phyloP scores from a whole-genome alignment of 53 echinoderm and acorn worm species.

The Paracentrotus lividus region DNA sequence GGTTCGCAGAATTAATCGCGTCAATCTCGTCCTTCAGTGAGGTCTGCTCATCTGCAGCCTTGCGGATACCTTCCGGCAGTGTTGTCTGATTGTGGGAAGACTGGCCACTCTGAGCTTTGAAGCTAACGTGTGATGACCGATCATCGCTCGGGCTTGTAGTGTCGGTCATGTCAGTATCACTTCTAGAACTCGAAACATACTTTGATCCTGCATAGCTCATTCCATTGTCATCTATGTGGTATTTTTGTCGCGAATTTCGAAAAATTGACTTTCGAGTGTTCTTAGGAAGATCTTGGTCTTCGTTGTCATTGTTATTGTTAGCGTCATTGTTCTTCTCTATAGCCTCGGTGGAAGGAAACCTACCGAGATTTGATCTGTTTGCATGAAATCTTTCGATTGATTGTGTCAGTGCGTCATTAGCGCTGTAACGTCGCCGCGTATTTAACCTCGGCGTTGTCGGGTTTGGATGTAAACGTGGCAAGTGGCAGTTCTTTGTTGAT shows the following conservation, averaged over 20 bases:
- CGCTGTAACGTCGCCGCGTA: conserved; percentile 69
- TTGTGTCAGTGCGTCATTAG: conserved; percentile 70
- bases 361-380: not conserved
- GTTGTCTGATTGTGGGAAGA: not conserved
- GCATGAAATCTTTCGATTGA: conserved; percentile 67
- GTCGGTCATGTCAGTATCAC: not conserved
- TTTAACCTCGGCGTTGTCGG: not conserved
- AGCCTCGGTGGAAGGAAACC: conserved; percentile 19
- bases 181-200: not conserved
- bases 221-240: not conserved
- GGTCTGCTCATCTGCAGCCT: not conserved
- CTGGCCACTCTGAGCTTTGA: not conserved
- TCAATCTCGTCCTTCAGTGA: conserved; percentile 8
- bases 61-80: not conserved
- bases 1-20: not conserved
- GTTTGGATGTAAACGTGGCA: conserved; percentile 10
- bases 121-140: not conserved
- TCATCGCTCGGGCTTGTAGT: not conserved
- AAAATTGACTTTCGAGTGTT: not conserved
- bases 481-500: not conserved
- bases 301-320: too few relatives aligned
- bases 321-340: not conserved
- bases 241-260: not conserved
- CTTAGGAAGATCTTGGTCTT: not conserved
- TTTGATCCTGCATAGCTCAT: not conserved